These are phyloP conservation scores for Drosophila testacea DNA, from an alignment of 2,888 invertebrate species.

Conservation along the genomic window DNA sequence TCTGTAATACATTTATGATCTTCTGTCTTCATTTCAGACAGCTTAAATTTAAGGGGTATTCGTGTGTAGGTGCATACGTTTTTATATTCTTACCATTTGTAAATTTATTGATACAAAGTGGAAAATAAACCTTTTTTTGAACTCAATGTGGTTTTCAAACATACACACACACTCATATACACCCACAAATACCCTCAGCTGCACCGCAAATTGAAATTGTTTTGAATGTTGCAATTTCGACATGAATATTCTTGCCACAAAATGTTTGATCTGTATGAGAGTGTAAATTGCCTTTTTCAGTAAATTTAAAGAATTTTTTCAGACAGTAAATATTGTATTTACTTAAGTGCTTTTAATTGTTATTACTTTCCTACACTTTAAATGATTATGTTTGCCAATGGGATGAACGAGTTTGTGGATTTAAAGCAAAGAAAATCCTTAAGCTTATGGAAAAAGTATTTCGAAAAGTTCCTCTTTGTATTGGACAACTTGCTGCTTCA, in stretches of 20 bases:
- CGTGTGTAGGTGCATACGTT: neutral
- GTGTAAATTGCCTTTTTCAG: conserved; percentile 6
- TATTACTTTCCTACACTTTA: conserved; percentile 37
- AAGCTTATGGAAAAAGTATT: conserved; percentile 20
- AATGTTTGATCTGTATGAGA: conserved; percentile 10
- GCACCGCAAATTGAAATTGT: conserved; percentile 51
- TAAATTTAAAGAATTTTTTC: conserved; percentile 5
- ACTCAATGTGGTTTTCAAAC: conserved; percentile 18
- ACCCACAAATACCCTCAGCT: neutral
- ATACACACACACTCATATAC: conserved; percentile 1
- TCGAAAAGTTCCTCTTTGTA: conserved; percentile 38
- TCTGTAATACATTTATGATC: neutral
- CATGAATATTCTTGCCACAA: neutral
- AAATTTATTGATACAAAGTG: conserved; percentile 36
- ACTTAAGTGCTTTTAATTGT: conserved; percentile 39
- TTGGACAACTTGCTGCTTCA: conserved; percentile 51
- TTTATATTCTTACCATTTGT: conserved; percentile 6
- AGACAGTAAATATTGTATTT: neutral
- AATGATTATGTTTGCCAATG: conserved; percentile 44
- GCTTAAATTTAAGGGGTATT: neutral
- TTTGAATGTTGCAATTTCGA: conserved; percentile 30
- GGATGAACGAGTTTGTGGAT: conserved; percentile 2
- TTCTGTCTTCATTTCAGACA: too few species aligned
- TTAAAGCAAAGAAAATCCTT: conserved; percentile 3
- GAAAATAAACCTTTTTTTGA: conserved; percentile 45